Conservation (phyloP, 1,140 invertebrate species). For the Campodea augens region DNA sequence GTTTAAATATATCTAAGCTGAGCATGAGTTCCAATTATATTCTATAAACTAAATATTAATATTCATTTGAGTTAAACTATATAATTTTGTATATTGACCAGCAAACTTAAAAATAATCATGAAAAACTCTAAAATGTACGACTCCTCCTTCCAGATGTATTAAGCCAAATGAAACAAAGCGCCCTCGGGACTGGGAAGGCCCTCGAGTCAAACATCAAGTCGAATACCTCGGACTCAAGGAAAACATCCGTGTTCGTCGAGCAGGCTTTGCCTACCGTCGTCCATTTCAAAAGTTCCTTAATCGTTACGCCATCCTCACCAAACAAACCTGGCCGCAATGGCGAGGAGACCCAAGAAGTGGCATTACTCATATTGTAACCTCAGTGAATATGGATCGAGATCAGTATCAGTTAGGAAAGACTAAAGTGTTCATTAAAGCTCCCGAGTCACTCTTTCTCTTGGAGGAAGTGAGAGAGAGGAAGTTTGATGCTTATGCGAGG, state of each 20-base stretch:
- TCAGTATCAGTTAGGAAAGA: constrained; percentile 50
- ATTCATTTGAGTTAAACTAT: too few species aligned
- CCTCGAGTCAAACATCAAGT: constrained; percentile 40
- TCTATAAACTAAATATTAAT: too few species aligned
- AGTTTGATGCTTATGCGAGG: constrained; percentile 46
- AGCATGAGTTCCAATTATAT: too few species aligned
- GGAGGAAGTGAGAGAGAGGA: constrained; percentile 48
- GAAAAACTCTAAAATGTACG: not conserved
- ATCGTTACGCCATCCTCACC: constrained; percentile 42
- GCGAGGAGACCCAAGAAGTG: constrained; percentile 35
- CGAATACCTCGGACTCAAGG: constrained; percentile 41
- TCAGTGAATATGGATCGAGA: constrained; percentile 37
- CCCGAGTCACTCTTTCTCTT: constrained; percentile 55
- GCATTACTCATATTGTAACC: constrained; percentile 37
- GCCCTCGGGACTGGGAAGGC: constrained; percentile 48
- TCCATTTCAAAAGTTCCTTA: constrained; percentile 39
- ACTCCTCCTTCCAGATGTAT: constrained; percentile 33
- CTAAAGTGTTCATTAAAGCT: constrained; percentile 58
- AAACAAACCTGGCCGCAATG: constrained; percentile 46
- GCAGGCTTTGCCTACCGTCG: constrained; percentile 46
- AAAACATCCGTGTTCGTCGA: constrained; percentile 42
- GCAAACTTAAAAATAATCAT: not conserved
- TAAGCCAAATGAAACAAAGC: constrained; percentile 58
- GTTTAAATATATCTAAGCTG: too few species aligned
- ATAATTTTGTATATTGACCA: not conserved